phyloP scores from a whole-genome alignment of 2,888 invertebrate genomes.

The Boloria euphrosyne region DNA sequence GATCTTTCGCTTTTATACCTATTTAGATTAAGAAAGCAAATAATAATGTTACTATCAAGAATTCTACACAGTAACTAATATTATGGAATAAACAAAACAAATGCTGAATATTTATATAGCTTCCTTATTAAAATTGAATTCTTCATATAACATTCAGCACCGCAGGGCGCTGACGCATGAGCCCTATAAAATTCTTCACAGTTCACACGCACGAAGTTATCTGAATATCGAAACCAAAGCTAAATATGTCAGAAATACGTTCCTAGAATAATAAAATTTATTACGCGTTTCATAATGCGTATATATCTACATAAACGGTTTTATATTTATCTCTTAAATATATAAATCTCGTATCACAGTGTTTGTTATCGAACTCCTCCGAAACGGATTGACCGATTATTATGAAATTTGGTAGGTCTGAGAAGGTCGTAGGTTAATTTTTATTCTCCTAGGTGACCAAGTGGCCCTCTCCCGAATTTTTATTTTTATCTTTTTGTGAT shows the following conservation, averaged over 20 bases:
- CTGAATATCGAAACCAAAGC: conserved; percentile 3
- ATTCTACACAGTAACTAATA: too few species aligned
- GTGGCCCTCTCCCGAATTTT: too few species aligned
- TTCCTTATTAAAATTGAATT: conserved; percentile 12
- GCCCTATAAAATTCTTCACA: conserved; percentile 1
- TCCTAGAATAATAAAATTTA: conserved; percentile 7
- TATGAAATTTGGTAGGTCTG: too few species aligned
- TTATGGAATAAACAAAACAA: background rate
- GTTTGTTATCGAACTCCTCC: too few species aligned
- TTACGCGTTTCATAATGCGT: background rate
- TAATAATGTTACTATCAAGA: too few species aligned
- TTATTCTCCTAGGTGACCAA: too few species aligned
- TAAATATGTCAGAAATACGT: conserved; percentile 3
- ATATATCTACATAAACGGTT: background rate
- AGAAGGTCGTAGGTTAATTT: too few species aligned
- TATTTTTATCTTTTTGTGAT: too few species aligned
- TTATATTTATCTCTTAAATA: background rate
- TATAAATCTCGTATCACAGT: too few species aligned
- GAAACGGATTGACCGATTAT: too few species aligned
- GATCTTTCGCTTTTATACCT: too few species aligned
- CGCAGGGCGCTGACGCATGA: conserved; percentile 1
- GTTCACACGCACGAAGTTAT: conserved; percentile 1
- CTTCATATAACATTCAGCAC: background rate
- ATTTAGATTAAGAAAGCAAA: too few species aligned
- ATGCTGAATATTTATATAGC: background rate